Base-by-base conservation (phyloP, 1,140 invertebrate genomes). In the Drosophila sturtevanti region DNA sequence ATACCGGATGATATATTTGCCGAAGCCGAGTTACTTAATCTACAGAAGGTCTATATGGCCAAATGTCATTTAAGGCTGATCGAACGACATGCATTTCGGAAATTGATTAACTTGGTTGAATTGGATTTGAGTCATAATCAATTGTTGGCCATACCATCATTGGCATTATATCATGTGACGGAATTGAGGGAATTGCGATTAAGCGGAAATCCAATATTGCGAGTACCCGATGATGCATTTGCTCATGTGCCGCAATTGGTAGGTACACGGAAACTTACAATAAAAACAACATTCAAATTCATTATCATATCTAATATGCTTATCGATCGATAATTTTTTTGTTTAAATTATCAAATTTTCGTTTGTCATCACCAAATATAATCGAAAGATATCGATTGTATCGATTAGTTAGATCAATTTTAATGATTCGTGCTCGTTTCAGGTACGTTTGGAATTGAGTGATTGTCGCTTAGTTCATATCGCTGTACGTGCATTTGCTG, bases 141-240 rank as follows among this genome's bases (percentile, higher is more conserved):
- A 18, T 92, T 97, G 12, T 92, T 93, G 12, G 91, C 92, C 14
- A 93, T 97, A 48, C 96, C 96, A 3, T 95, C 95, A 1, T 94
- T 95, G 69, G 92, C 95, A 1, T 94, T 97, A 55, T 93, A 94
- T 44, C 94, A 94, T 4, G 94, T 96, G 51, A 93, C 94, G 4
- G 95, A 96, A 82, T 92, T 97, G 24, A 91, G 96, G n/a, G 95
- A 97, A 80, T 90, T 97, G 5, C 94, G 94, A 82, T 92, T 97
- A 2, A 94, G 92, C 73, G 94, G 94, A 4, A 97, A 97, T 92
- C 95, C 95, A 1, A 96, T 97, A 54, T 92, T 93, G 52, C 93
- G 93, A 64, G 92, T 97, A 37, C 92, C 93, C 51, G 94, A 95
- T 77, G 94, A 96, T 68, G 94, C 96, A 9, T 97, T 97, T 82